Percentiles rank a stretch among this genome's conserved stretches.
Evolutionary conservation across 2,888 invertebrate genomes (phyloP).

Genomic region (Nephrotoma flavescens): DNA sequence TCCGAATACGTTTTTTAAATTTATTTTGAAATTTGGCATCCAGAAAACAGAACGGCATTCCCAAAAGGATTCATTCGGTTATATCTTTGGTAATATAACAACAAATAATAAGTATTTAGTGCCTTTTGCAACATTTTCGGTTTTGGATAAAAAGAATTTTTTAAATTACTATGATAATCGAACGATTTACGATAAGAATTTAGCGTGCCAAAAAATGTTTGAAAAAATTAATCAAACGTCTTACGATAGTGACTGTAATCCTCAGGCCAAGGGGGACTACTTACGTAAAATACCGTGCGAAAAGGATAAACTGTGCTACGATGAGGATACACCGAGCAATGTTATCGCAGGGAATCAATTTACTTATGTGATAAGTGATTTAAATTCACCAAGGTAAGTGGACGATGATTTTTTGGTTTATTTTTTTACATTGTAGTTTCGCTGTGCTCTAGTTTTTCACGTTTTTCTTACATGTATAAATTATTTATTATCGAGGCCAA

Average conservation of each 20-base stretch:
- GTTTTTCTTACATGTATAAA: not conserved
- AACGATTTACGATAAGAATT: conserved; percentile 44
- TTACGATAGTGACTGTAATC: conserved; percentile 70
- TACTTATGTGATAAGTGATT: conserved; percentile 83
- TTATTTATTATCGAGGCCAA: not conserved
- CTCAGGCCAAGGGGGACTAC: conserved; percentile 50
- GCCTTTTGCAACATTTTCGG: conserved; percentile 63
- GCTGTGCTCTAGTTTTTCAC: not conserved
- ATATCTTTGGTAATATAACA: conserved; percentile 91
- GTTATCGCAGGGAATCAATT: conserved; percentile 83
- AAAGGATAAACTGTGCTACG: conserved; percentile 56
- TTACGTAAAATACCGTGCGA: conserved; percentile 77
- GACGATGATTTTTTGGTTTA: not conserved
- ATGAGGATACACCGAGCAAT: conserved; percentile 74
- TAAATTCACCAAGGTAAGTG: conserved; percentile 73
- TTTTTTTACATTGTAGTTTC: not conserved
- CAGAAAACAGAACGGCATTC: conserved; percentile 86
- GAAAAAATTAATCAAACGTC: conserved; percentile 64
- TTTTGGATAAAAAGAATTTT: conserved; percentile 77
- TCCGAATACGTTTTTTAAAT: conserved; percentile 69
- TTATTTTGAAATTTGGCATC: conserved; percentile 89
- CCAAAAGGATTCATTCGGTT: conserved; percentile 77
- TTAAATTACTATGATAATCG: conserved; percentile 79
- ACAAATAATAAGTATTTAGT: conserved; percentile 47
- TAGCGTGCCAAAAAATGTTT: conserved; percentile 79